Evolutionary conservation across 2,797 vertebrate species (phyloP), one percentile per base, ranked within the genome.

Genomic region (Cyclopterus lumpus): DNA sequence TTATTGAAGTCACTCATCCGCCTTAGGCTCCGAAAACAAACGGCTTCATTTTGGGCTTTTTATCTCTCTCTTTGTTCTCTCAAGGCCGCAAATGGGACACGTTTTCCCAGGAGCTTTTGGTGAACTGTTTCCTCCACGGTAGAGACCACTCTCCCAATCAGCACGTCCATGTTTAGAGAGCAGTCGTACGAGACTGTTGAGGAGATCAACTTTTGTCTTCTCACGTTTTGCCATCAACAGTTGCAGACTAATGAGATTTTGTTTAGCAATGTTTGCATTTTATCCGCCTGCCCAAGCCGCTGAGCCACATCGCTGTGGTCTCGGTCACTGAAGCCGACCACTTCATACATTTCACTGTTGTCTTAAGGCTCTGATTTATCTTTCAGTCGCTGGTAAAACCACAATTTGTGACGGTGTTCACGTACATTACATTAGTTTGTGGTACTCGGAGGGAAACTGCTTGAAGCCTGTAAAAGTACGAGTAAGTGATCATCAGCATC

Each of bases 21-120:
- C 77, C 44, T 71, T 6, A 30, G 11, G 75, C 77, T 82, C 75
- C 75, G 49, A 83, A n/a, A 55, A 63, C 75, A 74, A 83, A 79
- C 67, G 15, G 7, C 46, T 65, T 69, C 5, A 61, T 81, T 86
- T 85, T 71, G 1, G 36, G 26, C 11, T 67, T 68, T 59, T 79
- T 64, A 57, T 71, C 54, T 34, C 30, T 26, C 30, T 51, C 14
- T 48, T 63, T 65, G 44, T 61, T 32, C 58, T 44, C 66, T 48
- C 40, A 51, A 60, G 67, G 53, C 65, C 3, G 3, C 58, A 72
- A 55, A 70, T 71, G 59, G 60, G 60, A 85, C 73, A 70, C 10
- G 4, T 26, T 38, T 67, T 65, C 16, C 61, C 57, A 1, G 40
- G 8, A 72, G 51, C 28, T 61, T 40, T 57, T 30, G n/a, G 58